Conservation (phyloP, 2,113 vertebrate genomes). For the Macquaria australasica region DNA sequence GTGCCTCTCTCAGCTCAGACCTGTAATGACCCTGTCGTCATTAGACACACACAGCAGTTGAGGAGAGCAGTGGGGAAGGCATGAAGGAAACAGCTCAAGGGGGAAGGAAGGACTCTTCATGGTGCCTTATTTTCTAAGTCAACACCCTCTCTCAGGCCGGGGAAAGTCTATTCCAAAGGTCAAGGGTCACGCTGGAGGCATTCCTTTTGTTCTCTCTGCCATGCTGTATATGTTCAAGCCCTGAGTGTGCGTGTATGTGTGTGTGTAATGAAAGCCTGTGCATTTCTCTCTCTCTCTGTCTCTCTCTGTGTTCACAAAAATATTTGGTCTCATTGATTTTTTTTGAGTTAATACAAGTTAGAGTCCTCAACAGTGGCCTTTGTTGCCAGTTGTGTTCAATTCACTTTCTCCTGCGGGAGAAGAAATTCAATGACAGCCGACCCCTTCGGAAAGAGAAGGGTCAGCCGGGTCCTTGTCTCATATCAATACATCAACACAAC, state of each 20-base stretch:
- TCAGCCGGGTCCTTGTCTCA: slow-evolving; percentile 14
- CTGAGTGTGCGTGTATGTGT: background rate
- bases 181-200: slow-evolving; percentile 77
- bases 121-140: slow-evolving; percentile 80
- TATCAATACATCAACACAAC: slow-evolving; percentile 19
- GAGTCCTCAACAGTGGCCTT: background rate
- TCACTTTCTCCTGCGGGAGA: background rate
- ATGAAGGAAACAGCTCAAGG: slow-evolving; percentile 66
- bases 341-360: background rate
- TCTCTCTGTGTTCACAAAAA: background rate
- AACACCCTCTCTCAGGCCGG: slow-evolving; percentile 75
- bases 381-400: background rate
- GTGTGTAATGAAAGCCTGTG: background rate
- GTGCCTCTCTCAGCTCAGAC: slow-evolving; percentile 41
- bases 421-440: slow-evolving; percentile 29
- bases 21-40: slow-evolving; percentile 72
- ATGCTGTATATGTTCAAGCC: slow-evolving; percentile 43
- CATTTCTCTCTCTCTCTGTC: background rate
- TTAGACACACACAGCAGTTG: slow-evolving; percentile 47
- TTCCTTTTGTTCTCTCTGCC: slow-evolving; percentile 77
- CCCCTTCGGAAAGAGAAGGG: slow-evolving; percentile 22
- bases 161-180: slow-evolving; percentile 80
- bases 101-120: slow-evolving; percentile 73
- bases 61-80: slow-evolving; percentile 68
- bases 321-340: slow-evolving; percentile 35